Conservation (phyloP, 1,140 invertebrate genomes). For the Palaemon carinicauda region DNA sequence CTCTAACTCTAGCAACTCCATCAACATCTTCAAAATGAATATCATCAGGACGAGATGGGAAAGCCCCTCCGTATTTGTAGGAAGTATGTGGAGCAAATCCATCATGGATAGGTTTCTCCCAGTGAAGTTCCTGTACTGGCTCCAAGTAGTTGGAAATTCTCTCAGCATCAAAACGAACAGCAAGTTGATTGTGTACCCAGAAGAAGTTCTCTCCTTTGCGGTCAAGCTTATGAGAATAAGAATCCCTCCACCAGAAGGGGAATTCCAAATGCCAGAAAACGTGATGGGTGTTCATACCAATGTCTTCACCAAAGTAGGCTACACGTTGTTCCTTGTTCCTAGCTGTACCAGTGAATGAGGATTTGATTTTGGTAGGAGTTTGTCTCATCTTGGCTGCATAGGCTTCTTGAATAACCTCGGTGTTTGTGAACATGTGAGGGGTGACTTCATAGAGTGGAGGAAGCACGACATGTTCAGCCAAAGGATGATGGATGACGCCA, state of each 20-base stretch:
- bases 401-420: constrained; percentile 60
- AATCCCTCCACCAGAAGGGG: constrained; percentile 67
- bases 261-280: constrained; percentile 68
- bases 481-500: constrained; percentile 64
- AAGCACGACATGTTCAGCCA: no score
- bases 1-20: constrained; percentile 62
- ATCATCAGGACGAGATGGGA: constrained; percentile 70
- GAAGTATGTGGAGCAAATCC: constrained; percentile 73
- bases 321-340: constrained; percentile 66
- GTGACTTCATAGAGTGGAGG: constrained; percentile 72
- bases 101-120: constrained; percentile 65
- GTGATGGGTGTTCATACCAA: constrained; percentile 76
- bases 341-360: constrained; percentile 34
- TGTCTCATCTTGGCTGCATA: constrained; percentile 62
- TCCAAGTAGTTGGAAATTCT: constrained; percentile 66
- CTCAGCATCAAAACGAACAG: constrained; percentile 67
- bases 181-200: constrained; percentile 68
- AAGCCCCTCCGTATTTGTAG: constrained; percentile 72
- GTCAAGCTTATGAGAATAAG: constrained; percentile 61
- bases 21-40: constrained; percentile 65
- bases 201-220: constrained; percentile 63
- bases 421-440: constrained; percentile 67
- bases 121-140: constrained; percentile 64
- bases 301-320: constrained; percentile 72
- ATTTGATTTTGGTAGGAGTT: constrained; percentile 58